Conservation (phyloP, 2,888 invertebrate genomes). For the Lepidonotus clava region DNA sequence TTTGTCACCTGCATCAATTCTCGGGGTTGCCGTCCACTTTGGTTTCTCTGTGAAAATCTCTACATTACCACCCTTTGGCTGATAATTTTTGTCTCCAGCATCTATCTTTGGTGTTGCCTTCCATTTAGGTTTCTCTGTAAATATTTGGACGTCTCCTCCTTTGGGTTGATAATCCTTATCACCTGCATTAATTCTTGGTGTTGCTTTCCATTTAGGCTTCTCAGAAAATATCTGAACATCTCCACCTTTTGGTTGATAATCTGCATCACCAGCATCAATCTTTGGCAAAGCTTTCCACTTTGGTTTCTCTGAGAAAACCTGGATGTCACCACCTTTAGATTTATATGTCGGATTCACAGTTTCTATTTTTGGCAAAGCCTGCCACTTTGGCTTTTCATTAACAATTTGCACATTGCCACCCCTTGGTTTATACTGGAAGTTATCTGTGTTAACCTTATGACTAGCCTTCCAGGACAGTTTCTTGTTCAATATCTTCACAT, state of each 20-base stretch:
- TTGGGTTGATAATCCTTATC: slow-evolving; percentile 9
- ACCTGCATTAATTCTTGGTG: not conserved
- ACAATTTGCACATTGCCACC: not conserved
- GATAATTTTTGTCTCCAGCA: not conserved
- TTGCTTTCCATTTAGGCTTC: slow-evolving; percentile 7
- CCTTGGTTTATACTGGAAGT: not conserved
- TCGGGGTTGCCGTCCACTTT: slow-evolving; percentile 42
- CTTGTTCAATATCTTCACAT: not conserved
- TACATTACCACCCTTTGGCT: not conserved
- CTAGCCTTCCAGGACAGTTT: not conserved
- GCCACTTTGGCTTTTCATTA: not conserved
- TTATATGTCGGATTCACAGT: not conserved
- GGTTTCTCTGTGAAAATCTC: slow-evolving; percentile 20
- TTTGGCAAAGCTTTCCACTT: not conserved
- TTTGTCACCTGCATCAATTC: not conserved
- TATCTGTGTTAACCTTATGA: not conserved
- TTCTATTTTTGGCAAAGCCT: not conserved
- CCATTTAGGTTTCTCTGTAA: not conserved
- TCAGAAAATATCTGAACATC: slow-evolving; percentile 31
- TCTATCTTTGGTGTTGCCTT: not conserved
- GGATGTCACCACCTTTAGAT: not conserved
- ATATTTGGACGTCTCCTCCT: not conserved
- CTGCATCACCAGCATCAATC: not conserved
- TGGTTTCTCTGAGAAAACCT: slow-evolving; percentile 14
- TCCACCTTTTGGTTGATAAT: slow-evolving; percentile 17